Evolutionary conservation across 2,797 vertebrate genomes (phyloP).

Genomic region (Potorous gilbertii): DNA sequence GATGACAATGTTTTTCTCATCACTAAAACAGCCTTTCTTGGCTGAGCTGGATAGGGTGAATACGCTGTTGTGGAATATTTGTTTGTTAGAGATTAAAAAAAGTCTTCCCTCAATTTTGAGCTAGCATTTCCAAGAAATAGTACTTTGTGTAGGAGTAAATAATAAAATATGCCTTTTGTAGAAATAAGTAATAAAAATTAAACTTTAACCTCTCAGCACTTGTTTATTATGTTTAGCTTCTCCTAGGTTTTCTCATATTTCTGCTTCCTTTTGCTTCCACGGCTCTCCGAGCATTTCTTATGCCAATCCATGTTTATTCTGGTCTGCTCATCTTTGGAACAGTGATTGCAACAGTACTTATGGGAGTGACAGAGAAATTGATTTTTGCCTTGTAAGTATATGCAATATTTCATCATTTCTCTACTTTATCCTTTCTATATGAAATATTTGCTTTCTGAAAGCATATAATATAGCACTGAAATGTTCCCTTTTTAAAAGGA

Average conservation of each 20-base stretch:
- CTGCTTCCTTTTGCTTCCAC: constrained; percentile 91
- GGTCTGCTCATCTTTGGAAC: constrained; percentile 92
- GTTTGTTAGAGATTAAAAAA: constrained; percentile 34
- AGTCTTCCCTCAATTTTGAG: constrained; percentile 23
- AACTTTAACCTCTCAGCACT: constrained; percentile 46
- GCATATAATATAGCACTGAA: constrained; percentile 39
- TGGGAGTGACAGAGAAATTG: constrained; percentile 97
- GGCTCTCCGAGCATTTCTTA: constrained; percentile 86
- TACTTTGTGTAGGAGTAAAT: constrained; percentile 19
- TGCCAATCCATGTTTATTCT: constrained; percentile 92
- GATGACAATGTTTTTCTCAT: constrained; percentile 19
- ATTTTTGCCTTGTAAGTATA: constrained; percentile 94
- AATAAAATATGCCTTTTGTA: constrained; percentile 52
- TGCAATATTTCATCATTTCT: constrained; percentile 33
- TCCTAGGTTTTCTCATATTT: constrained; percentile 90
- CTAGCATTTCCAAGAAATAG: constrained; percentile 21
- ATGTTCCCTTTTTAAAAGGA: constrained; percentile 20
- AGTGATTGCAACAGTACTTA: constrained; percentile 90
- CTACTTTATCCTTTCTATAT: constrained; percentile 41
- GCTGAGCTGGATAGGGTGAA: constrained; percentile 10
- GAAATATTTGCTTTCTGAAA: constrained; percentile 54
- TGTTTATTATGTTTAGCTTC: constrained; percentile 87
- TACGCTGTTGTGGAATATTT: constrained; percentile 17
- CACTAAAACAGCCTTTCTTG: constrained; percentile 32
- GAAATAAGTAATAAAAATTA: constrained; percentile 18